These are phyloP conservation scores for Xylota segnis DNA, from an alignment of 2,888 invertebrate species.

Conservation along the genomic window DNA sequence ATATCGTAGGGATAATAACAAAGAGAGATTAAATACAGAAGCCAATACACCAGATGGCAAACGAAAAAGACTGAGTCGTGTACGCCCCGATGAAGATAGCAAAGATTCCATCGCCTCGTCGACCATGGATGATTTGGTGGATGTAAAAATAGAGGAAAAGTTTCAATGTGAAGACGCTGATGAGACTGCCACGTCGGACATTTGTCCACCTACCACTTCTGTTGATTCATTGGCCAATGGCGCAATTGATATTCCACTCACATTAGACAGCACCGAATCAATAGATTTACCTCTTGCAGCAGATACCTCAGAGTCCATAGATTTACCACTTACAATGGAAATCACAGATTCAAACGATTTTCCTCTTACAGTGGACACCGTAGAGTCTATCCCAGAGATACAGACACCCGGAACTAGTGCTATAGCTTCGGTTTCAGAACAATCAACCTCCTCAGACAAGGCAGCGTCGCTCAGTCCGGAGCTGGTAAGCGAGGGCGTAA, in stretches of 20 bases:
- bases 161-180: conserved; percentile 78
- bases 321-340: conserved; percentile 76
- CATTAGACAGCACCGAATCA: background rate
- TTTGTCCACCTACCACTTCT: conserved; percentile 26
- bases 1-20: conserved; percentile 77
- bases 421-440: conserved; percentile 26
- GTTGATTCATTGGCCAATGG: conserved; percentile 63
- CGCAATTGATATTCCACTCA: background rate
- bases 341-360: conserved; percentile 53
- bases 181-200: conserved; percentile 38
- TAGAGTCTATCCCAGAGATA: conserved; percentile 45
- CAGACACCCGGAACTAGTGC: conserved; percentile 37
- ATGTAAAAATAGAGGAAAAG: conserved; percentile 81
- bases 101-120: conserved; percentile 82
- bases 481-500: conserved; percentile 83
- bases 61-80: conserved; percentile 52
- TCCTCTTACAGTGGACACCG: conserved; percentile 78
- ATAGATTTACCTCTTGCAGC: conserved; percentile 66
- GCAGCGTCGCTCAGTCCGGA: conserved; percentile 83
- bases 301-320: conserved; percentile 47
- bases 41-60: conserved; percentile 69
- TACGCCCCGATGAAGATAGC: conserved; percentile 81
- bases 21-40: conserved; percentile 69
- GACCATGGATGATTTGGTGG: conserved; percentile 80
- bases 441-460: conserved; percentile 78